phyloP scores from a whole-genome alignment of 2,888 invertebrate species.

The Tiliacea aurago region DNA sequence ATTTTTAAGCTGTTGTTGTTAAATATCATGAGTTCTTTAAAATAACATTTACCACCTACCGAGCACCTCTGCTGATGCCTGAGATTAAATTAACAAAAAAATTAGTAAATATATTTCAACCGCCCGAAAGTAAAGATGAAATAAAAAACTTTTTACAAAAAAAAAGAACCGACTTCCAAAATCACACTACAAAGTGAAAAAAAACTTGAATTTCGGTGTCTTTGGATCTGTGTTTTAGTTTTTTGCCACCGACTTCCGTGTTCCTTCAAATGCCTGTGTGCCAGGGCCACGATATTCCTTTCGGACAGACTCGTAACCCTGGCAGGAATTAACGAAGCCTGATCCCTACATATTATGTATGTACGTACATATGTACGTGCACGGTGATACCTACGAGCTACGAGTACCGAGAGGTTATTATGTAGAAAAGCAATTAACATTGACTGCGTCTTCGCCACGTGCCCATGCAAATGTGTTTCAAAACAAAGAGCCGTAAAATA shows the following conservation, averaged over 20 bases:
- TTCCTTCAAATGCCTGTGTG: no score
- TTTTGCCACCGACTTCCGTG: no score
- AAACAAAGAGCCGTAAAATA: constrained; percentile 80
- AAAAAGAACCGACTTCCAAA: no score
- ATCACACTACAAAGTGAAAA: no score
- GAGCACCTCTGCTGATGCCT: not conserved
- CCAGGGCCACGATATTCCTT: no score
- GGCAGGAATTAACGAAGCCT: not conserved
- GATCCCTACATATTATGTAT: constrained; percentile 1
- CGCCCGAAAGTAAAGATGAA: not conserved
- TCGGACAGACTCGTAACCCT: no score
- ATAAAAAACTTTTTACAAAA: no score
- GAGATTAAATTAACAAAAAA: no score
- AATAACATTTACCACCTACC: constrained; percentile 19
- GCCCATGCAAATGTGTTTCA: constrained; percentile 72
- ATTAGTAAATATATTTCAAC: not conserved
- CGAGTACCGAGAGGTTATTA: constrained; percentile 60
- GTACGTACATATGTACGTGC: not conserved
- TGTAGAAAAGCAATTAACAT: constrained; percentile 73
- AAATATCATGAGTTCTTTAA: constrained; percentile 5
- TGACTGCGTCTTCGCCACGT: constrained; percentile 72
- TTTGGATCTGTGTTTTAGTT: no score
- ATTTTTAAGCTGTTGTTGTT: constrained; percentile 32
- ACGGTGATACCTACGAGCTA: constrained; percentile 36
- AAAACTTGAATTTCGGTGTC: no score